Percentiles rank a stretch among this genome's conserved stretches.
Evolutionary conservation across 2,797 vertebrate species (phyloP).

Genomic region (Pangasius sanitwongsei): DNA sequence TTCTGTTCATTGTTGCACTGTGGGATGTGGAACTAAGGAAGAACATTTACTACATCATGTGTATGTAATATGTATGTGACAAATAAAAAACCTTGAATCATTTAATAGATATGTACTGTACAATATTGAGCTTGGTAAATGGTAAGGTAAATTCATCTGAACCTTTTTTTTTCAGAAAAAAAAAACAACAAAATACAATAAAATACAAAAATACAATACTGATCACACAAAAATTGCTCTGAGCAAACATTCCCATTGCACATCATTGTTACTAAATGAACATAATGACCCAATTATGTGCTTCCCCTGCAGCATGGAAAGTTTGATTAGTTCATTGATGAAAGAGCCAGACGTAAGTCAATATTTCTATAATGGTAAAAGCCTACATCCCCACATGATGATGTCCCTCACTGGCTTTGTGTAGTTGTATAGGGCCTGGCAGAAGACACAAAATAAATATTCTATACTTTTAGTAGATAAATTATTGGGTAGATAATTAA

Average conservation of each 20-base stretch:
- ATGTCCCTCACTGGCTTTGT: background rate
- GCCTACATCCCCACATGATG: conserved; percentile 34
- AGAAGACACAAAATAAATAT: conserved; percentile 49
- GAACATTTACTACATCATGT: too few relatives aligned
- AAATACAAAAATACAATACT: background rate
- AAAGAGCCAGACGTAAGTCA: conserved; percentile 33
- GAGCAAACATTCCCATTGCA: conserved; percentile 15
- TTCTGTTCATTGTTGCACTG: too few relatives aligned
- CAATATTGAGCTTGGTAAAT: background rate
- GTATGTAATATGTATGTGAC: too few relatives aligned
- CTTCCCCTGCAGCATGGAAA: conserved; percentile 49
- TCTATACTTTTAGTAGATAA: conserved; percentile 7
- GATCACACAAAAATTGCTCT: background rate
- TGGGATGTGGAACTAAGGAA: too few relatives aligned
- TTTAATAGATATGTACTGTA: background rate
- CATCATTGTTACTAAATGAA: conserved; percentile 38
- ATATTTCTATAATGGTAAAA: conserved; percentile 41
- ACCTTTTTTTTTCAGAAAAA: too few relatives aligned
- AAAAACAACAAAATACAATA: too few relatives aligned
- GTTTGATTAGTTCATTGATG: conserved; percentile 50
- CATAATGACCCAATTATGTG: conserved; percentile 32
- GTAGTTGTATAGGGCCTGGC: background rate
- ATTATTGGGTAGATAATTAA: background rate
- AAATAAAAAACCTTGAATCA: too few relatives aligned
- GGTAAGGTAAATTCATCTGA: background rate